These are phyloP conservation scores for Heliconius cydno DNA, from an alignment of 2,888 invertebrate genomes.

Conservation along the genomic window DNA sequence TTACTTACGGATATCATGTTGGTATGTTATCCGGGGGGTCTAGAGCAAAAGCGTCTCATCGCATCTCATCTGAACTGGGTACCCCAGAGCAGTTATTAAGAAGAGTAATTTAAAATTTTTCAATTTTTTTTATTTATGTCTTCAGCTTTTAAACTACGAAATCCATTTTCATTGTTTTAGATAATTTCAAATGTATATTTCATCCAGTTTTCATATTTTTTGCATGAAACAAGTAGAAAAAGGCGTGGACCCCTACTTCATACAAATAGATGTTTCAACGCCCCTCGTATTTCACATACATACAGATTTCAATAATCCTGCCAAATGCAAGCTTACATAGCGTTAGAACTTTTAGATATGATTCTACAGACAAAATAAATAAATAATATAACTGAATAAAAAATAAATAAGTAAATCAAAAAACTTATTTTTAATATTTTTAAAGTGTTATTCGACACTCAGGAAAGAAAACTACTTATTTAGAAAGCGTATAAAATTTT, in stretches of 20 bases:
- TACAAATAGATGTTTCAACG: slow-evolving; percentile 19
- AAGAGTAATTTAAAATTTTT: no score
- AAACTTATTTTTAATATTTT: no score
- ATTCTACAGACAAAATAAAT: background rate
- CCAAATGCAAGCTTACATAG: slow-evolving; percentile 16
- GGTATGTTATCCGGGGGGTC: no score
- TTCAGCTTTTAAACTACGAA: no score
- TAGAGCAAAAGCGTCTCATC: no score
- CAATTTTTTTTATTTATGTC: no score
- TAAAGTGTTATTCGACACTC: no score
- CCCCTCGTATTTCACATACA: slow-evolving; percentile 45
- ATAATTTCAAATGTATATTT: background rate
- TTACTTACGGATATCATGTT: no score
- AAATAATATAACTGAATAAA: background rate
- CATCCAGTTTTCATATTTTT: background rate
- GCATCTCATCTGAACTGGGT: no score
- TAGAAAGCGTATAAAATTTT: no score
- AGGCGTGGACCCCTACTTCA: background rate
- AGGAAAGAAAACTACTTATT: no score
- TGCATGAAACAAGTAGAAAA: background rate
- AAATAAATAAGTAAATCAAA: no score
- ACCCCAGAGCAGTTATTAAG: background rate
- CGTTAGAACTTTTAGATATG: background rate
- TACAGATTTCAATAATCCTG: slow-evolving; percentile 38
- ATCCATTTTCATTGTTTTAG: background rate